phyloP scores from a whole-genome alignment of 2,797 vertebrate genomes.

The Enteromius radiatus region DNA sequence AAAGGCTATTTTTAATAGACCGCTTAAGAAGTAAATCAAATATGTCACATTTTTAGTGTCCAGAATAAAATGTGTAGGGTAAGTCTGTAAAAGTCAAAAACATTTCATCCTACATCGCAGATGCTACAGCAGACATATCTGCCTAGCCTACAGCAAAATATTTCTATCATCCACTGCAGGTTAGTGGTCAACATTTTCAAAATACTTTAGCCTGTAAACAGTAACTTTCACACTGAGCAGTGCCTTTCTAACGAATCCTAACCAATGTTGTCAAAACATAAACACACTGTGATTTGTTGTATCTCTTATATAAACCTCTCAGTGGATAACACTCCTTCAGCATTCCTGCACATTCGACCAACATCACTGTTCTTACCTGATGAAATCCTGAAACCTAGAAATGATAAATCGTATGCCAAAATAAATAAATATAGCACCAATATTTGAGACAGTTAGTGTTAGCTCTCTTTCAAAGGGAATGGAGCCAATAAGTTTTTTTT shows the following conservation, averaged over 20 bases:
- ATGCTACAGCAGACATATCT: conserved; percentile 18
- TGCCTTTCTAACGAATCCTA: conserved; percentile 11
- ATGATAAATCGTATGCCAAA: conserved; percentile 36
- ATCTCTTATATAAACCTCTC: conserved; percentile 30
- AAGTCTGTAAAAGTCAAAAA: not conserved
- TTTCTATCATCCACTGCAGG: conserved; percentile 5
- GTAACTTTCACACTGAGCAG: conserved; percentile 23
- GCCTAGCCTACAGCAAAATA: not conserved
- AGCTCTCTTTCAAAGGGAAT: conserved; percentile 78
- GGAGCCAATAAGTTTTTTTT: conserved; percentile 76
- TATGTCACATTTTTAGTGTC: not conserved
- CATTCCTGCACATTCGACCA: conserved; percentile 40
- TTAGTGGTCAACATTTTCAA: conserved; percentile 8
- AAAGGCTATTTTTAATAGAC: not conserved
- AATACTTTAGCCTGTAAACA: conserved; percentile 23
- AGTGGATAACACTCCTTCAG: conserved; percentile 41
- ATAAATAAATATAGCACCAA: conserved; percentile 34
- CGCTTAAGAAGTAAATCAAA: not conserved
- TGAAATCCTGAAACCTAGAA: conserved; percentile 38
- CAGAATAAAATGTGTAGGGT: not conserved
- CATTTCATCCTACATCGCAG: not conserved
- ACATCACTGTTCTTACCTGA: conserved; percentile 44
- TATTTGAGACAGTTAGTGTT: conserved; percentile 73
- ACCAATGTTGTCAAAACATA: conserved; percentile 27
- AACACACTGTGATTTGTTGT: conserved; percentile 15